A percentile compares a stretch with the other conserved stretches of the same genome.
These are phyloP conservation scores for Silvanus unidentatus DNA, from an alignment of 2,888 invertebrate genomes.

Conservation along the genomic window DNA sequence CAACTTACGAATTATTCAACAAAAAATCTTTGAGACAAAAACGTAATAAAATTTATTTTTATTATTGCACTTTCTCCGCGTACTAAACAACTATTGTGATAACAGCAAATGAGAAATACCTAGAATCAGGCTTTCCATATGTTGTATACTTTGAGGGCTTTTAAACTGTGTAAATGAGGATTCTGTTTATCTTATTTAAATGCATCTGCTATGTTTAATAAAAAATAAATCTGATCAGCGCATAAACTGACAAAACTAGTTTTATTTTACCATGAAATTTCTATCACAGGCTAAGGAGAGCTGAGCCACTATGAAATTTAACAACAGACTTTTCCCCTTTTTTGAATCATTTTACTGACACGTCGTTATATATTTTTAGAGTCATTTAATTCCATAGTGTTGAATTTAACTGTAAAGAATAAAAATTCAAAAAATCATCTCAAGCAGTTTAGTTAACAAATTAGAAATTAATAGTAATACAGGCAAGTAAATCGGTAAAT, in stretches of 20 bases:
- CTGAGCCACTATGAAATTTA: conserved; percentile 18
- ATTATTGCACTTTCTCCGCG: conserved; percentile 21
- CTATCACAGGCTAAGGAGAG: conserved; percentile 46
- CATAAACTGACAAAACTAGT: too few relatives aligned
- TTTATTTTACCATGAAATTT: conserved; percentile 19
- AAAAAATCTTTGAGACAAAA: conserved; percentile 12
- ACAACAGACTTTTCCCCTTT: not conserved
- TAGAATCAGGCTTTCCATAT: too few relatives aligned
- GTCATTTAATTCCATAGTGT: not conserved
- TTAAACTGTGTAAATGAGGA: too few relatives aligned
- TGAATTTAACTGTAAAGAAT: not conserved
- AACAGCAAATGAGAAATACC: too few relatives aligned
- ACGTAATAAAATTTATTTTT: conserved; percentile 8
- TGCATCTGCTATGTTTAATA: too few relatives aligned
- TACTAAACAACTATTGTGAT: not conserved
- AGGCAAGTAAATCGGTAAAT: conserved; percentile 39
- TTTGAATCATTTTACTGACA: not conserved
- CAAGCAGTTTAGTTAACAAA: not conserved
- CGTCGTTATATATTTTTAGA: not conserved
- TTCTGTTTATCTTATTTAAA: too few relatives aligned
- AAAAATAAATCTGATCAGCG: too few relatives aligned
- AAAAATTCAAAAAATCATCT: not conserved
- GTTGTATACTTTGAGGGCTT: too few relatives aligned
- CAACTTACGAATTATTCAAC: conserved; percentile 9
- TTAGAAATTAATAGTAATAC: not conserved